Percentiles rank a stretch among this genome's conserved stretches.
Evolutionary conservation across 2,888 invertebrate genomes (phyloP).

Genomic region (Parochlus steinenii): DNA sequence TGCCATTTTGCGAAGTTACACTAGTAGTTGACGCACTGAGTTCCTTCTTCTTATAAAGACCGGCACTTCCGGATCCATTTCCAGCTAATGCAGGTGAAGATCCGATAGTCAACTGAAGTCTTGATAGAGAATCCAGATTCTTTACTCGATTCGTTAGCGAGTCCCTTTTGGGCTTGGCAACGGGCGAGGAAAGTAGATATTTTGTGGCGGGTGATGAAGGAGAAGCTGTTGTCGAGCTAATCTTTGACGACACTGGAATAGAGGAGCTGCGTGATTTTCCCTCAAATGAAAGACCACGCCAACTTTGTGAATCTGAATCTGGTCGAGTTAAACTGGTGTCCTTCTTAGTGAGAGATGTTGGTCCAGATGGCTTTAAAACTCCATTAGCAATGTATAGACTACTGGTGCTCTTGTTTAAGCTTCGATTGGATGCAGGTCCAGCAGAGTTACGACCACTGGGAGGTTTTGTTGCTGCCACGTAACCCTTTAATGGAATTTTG

Average conservation of each 20-base stretch:
- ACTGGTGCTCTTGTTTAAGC: constrained; percentile 28
- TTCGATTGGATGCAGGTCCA: constrained; percentile 23
- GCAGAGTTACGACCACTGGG: constrained; percentile 25
- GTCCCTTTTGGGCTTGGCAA: constrained; percentile 31
- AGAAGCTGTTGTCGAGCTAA: constrained; percentile 10
- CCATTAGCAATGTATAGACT: constrained; percentile 20
- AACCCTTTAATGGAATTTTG: constrained; percentile 51
- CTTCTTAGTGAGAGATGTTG: constrained; percentile 7
- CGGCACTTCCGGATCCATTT: constrained; percentile 10
- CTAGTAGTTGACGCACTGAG: background rate
- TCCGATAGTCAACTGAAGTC: constrained; percentile 22
- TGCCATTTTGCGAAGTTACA: constrained; percentile 7
- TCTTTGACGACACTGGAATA: constrained; percentile 28
- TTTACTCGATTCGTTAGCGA: constrained; percentile 35
- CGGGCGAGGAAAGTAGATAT: constrained; percentile 27
- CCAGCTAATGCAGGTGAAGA: constrained; percentile 15
- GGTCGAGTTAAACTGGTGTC: constrained; percentile 29
- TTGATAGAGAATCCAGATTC: constrained; percentile 34
- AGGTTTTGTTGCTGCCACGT: constrained; percentile 41
- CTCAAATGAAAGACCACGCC: constrained; percentile 21
- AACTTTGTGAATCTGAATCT: constrained; percentile 37
- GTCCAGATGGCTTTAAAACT: constrained; percentile 5
- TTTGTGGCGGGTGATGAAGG: constrained; percentile 21
- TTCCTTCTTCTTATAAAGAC: background rate
- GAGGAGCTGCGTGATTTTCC: constrained; percentile 19